A percentile compares a stretch with the other conserved stretches of the same genome.
These are phyloP conservation scores for Oreochromis tanganicae DNA, from an alignment of 2,113 vertebrate genomes.

Conservation along the genomic window DNA sequence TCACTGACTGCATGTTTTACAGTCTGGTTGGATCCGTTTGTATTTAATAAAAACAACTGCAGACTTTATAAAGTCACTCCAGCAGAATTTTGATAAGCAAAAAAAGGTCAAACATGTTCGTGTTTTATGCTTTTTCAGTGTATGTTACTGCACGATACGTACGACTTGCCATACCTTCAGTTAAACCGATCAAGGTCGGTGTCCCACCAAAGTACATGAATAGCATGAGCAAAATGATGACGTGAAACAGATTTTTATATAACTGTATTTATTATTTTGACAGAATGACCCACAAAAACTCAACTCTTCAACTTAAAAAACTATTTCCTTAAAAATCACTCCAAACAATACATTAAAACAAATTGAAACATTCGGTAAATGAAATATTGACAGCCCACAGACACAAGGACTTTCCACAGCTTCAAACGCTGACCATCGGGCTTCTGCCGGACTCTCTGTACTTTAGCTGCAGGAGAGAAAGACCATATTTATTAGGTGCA, in stretches of 20 bases:
- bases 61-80: not conserved
- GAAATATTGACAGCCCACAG: not conserved
- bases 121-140: not conserved
- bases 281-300: not conserved
- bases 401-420: not conserved
- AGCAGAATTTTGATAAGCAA: not conserved
- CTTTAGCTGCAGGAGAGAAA: constrained; percentile 34
- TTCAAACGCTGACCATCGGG: not conserved
- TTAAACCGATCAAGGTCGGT: not conserved
- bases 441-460: not conserved
- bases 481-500: not conserved
- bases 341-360: constrained; percentile 10
- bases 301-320: constrained; percentile 34
- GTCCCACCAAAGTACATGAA: not conserved
- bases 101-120: not conserved
- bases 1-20: not conserved
- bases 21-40: not conserved
- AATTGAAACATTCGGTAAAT: not conserved
- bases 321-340: constrained; percentile 16
- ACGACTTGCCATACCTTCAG: not conserved
- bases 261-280: constrained; percentile 28
- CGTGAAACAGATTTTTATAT: not conserved
- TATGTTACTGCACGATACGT: not conserved
- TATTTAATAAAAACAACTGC: not conserved
- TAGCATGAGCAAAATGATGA: not conserved